Evolutionary conservation across 2,888 invertebrate species (phyloP).

Genomic region (Trachelus tabidus): DNA sequence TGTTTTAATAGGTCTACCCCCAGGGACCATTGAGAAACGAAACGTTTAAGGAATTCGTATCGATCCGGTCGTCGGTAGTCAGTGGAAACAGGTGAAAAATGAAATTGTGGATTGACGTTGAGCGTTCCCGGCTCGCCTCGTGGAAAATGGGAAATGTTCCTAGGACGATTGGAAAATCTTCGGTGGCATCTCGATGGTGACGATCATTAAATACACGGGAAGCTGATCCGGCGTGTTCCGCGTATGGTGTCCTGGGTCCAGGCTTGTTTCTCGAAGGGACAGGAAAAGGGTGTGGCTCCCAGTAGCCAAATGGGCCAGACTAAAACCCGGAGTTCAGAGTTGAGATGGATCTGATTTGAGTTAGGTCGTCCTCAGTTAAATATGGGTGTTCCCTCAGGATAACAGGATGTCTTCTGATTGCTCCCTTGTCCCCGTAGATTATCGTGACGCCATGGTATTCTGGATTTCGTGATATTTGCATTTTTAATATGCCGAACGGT

Average conservation of each 20-base stretch:
- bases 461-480: slow-evolving; percentile 42
- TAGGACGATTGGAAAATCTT: not conserved
- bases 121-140: not conserved
- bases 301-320: slow-evolving; percentile 53
- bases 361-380: slow-evolving; percentile 37
- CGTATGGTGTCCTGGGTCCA: not conserved
- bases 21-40: slow-evolving; percentile 19
- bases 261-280: slow-evolving; percentile 18
- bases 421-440: slow-evolving; percentile 55
- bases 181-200: not conserved
- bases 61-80: not conserved
- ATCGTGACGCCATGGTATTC: slow-evolving; percentile 32
- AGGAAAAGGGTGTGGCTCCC: slow-evolving; percentile 53
- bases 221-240: not conserved
- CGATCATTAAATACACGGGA: slow-evolving; percentile 18
- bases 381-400: slow-evolving; percentile 55
- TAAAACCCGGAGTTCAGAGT: slow-evolving; percentile 24
- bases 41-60: slow-evolving; percentile 20
- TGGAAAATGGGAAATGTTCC: not conserved
- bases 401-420: slow-evolving; percentile 60
- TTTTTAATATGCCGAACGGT: slow-evolving; percentile 39
- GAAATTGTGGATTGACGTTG: not conserved
- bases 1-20: slow-evolving; percentile 43
- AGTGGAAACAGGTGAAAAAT: not conserved
- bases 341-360: slow-evolving; percentile 49